phyloP scores from a whole-genome alignment of 2,888 invertebrate species.

The Pterostichus madidus region DNA sequence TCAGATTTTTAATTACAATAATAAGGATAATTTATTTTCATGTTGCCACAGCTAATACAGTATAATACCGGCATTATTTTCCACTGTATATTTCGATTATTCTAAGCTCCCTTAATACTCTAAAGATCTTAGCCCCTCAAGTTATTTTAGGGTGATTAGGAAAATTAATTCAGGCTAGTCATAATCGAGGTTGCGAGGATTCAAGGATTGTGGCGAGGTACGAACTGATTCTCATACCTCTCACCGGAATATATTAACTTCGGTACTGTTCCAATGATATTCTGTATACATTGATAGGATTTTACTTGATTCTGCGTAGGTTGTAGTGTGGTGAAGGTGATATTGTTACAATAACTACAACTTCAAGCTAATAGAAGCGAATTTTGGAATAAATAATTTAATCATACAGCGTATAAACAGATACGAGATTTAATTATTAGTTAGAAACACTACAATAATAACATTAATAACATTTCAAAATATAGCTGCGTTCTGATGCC shows the following conservation, averaged over 20 bases:
- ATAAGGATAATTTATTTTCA: constrained; percentile 52
- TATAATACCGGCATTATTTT: constrained; percentile 15
- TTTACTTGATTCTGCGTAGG: neutral
- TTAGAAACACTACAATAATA: too few species aligned
- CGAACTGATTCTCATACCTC: neutral
- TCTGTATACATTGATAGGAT: constrained; percentile 1
- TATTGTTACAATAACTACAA: too few species aligned
- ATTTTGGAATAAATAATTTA: too few species aligned
- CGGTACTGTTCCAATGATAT: neutral
- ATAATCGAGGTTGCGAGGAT: constrained; percentile 22
- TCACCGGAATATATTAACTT: constrained; percentile 31
- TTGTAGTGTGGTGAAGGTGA: too few species aligned
- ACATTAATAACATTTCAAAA: too few species aligned
- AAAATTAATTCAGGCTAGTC: constrained; percentile 40
- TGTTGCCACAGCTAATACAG: constrained; percentile 14
- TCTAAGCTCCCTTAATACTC: constrained; percentile 38
- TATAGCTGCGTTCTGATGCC: too few species aligned
- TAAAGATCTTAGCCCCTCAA: constrained; percentile 2
- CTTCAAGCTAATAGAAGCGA: too few species aligned
- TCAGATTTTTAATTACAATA: constrained; percentile 36
- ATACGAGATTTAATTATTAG: too few species aligned
- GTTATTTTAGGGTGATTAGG: constrained; percentile 52
- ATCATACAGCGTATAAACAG: too few species aligned
- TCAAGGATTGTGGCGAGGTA: constrained; percentile 5
- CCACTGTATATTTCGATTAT: constrained; percentile 10